Conservation (phyloP, 2,113 vertebrate species). For the Neolamprologus sp. region DNA sequence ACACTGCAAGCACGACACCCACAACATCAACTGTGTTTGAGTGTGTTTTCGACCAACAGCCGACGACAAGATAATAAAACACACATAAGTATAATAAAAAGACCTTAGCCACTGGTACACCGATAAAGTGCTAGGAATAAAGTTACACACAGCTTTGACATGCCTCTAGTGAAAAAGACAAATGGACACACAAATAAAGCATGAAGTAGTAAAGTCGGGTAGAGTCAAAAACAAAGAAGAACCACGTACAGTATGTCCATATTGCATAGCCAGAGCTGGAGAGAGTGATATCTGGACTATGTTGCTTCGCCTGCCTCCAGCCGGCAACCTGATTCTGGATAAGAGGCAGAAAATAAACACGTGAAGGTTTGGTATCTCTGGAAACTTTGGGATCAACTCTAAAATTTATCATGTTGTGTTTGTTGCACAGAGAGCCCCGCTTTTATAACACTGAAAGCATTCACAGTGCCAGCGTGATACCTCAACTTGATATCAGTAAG, state of each 20-base stretch:
- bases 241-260: neutral
- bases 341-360: neutral
- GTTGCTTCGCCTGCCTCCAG: neutral
- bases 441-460: neutral
- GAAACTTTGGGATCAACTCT: neutral
- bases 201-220: neutral
- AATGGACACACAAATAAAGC: neutral
- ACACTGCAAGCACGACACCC: neutral
- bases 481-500: neutral
- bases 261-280: conserved; percentile 49
- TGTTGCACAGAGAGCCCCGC: neutral
- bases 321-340: neutral
- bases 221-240: neutral
- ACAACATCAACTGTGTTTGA: neutral
- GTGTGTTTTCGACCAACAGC: neutral
- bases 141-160: neutral
- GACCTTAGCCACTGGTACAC: neutral
- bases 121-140: conserved; percentile 52
- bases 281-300: neutral
- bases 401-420: neutral
- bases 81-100: neutral
- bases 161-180: conserved; percentile 2
- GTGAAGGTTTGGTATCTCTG: neutral
- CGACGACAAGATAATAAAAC: neutral
- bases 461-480: neutral